Evolutionary conservation across 2,113 vertebrate genomes (phyloP).

Genomic region (Alligator mississippiensis): DNA sequence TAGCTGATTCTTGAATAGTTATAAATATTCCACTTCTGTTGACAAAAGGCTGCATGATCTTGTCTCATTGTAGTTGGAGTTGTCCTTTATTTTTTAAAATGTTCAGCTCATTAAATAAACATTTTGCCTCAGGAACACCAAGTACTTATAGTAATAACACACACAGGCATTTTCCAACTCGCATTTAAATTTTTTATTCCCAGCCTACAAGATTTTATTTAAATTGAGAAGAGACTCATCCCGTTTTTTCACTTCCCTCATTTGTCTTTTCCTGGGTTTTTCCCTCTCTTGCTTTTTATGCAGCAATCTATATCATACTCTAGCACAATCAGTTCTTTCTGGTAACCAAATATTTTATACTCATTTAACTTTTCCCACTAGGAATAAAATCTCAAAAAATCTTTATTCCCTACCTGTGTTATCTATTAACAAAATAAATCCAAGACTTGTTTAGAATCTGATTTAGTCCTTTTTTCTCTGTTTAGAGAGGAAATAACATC

Average conservation of each 20-base stretch:
- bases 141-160: neutral
- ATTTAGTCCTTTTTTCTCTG: neutral
- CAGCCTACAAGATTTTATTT: neutral
- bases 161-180: neutral
- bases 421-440: neutral
- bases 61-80: neutral
- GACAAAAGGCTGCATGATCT: neutral
- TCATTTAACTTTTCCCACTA: neutral
- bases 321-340: neutral
- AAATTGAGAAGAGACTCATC: neutral
- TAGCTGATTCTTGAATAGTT: conserved; percentile 4
- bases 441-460: neutral
- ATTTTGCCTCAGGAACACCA: neutral
- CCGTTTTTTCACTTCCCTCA: neutral
- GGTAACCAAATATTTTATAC: neutral
- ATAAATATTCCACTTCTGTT: neutral
- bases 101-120: neutral
- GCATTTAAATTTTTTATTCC: neutral
- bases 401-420: neutral
- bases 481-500: neutral
- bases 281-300: neutral
- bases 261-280: neutral
- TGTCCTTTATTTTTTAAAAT: neutral
- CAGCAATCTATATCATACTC: neutral
- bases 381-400: neutral